Base-by-base conservation (phyloP, 1,140 invertebrate species). In the Penaeus vannamei region DNA sequence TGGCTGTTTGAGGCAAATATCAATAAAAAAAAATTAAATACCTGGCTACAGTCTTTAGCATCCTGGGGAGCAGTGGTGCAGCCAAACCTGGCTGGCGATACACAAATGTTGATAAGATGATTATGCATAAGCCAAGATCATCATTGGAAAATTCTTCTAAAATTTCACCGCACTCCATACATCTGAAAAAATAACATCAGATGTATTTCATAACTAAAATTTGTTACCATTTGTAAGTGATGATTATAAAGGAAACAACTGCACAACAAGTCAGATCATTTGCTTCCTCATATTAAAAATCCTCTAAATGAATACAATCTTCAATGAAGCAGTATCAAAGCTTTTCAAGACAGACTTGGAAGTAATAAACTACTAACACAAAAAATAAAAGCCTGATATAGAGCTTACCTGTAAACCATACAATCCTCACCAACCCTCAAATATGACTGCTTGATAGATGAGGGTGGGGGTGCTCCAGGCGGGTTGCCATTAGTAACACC, bases 81-180 rank as follows among this genome's bases (percentile, higher is more conserved):
- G 98, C 98, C 92, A 99, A 94, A 14, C 96, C 95, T 14, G 99
- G 98, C 93, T 99, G 98, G 69, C 98, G 94, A 93, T 99, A 98
- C 89, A 99, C 97, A 93, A 98, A 99, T 1, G 98, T 99, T 36
- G 97, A 97, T 79, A 99, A 93, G 85, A 97, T 96, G 46, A 99
- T 97, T 90, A 99, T 97, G 92, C 98, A 97, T 42, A 99, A 94
- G 1, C 98, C 98, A 62, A 99, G 94, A 93, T 99, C 98, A 93
- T 99, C 98, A 93, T 99, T 98, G 91, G 97, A 98, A 93, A 99
- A 99, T 92, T 98, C 96, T 94, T 99, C 98, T 91, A 96, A 95
- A 1, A 96, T 92, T 84, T 95, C 95, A 69, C 97, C 97, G 93
- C 97, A 98, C 92, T 98, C 96, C 4, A 96, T 95, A 92, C 96